These are phyloP conservation scores for Cheirogaleus medius DNA, from an alignment of 2,113 vertebrate species.

Conservation along the genomic window DNA sequence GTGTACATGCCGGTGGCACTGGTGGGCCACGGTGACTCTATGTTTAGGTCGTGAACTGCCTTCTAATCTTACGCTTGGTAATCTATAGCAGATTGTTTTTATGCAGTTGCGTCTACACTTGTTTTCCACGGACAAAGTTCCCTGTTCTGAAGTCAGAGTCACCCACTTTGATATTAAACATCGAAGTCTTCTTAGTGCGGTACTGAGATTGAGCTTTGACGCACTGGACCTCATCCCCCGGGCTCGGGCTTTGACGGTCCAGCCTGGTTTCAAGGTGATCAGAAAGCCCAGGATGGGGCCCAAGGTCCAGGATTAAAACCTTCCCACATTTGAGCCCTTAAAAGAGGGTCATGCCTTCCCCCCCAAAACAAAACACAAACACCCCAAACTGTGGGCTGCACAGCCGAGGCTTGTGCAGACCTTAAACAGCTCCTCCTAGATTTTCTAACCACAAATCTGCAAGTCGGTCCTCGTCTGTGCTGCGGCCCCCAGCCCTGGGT, in stretches of 20 bases:
- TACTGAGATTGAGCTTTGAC: too few relatives aligned
- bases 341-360: too few relatives aligned
- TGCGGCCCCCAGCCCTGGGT: not conserved
- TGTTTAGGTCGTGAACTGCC: not conserved
- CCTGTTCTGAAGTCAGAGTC: not conserved
- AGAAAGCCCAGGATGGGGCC: not conserved
- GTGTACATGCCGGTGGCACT: not conserved
- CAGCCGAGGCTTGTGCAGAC: rapidly evolving
- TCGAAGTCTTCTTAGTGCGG: not conserved
- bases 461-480: rapidly evolving
- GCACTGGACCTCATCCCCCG: not conserved
- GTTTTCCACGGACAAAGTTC: not conserved
- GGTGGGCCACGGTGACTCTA: not conserved
- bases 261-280: not conserved
- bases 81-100: not conserved
- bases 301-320: not conserved
- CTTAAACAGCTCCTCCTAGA: not conserved
- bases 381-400: rapidly evolving
- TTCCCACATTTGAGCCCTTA: not conserved
- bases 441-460: not conserved
- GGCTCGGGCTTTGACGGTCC: too few relatives aligned
- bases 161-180: not conserved
- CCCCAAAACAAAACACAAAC: not conserved
- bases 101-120: not conserved
- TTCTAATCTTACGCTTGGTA: not conserved